Percentiles rank a stretch among this genome's conserved stretches.
These are phyloP conservation scores for Oscheius myriophilus DNA, from an alignment of 2,888 invertebrate genomes.

Conservation along the genomic window DNA sequence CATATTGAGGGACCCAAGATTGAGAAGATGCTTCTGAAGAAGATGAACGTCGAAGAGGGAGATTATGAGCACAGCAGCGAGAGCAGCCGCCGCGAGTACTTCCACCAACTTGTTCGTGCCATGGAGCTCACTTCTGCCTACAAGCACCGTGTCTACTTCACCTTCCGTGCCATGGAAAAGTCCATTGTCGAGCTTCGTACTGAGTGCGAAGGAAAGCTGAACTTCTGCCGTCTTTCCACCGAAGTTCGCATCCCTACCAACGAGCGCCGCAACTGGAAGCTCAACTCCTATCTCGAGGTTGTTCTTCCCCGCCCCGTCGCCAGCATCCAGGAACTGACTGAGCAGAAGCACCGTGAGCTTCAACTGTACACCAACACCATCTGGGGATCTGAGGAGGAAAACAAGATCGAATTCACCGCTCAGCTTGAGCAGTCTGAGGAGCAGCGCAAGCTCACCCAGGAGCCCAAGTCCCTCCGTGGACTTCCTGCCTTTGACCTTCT, in stretches of 20 bases:
- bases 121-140: slow-evolving; percentile 34
- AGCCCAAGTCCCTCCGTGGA: slow-evolving; percentile 31
- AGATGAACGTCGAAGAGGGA: slow-evolving; percentile 17
- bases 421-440: slow-evolving; percentile 46
- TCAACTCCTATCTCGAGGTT: slow-evolving; percentile 43
- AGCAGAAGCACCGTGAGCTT: slow-evolving; percentile 52
- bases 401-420: slow-evolving; percentile 37
- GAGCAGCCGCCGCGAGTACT: slow-evolving; percentile 20
- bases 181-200: slow-evolving; percentile 37
- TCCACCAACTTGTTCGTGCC: slow-evolving; percentile 35
- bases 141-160: slow-evolving; percentile 33
- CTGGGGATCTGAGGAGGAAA: slow-evolving; percentile 52
- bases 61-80: slow-evolving; percentile 22
- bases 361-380: slow-evolving; percentile 37
- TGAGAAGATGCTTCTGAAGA: slow-evolving; percentile 12
- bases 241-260: slow-evolving; percentile 34
- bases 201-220: slow-evolving; percentile 33
- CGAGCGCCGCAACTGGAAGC: slow-evolving; percentile 52
- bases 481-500: slow-evolving; percentile 43
- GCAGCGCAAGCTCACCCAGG: slow-evolving; percentile 37
- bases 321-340: slow-evolving; percentile 43
- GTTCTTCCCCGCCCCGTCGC: slow-evolving; percentile 42
- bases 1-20: slow-evolving; percentile 28
- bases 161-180: slow-evolving; percentile 35
- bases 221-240: slow-evolving; percentile 37